Evolutionary conservation across 2,797 vertebrate species (phyloP).

Genomic region (Aeoliscus strigatus): DNA sequence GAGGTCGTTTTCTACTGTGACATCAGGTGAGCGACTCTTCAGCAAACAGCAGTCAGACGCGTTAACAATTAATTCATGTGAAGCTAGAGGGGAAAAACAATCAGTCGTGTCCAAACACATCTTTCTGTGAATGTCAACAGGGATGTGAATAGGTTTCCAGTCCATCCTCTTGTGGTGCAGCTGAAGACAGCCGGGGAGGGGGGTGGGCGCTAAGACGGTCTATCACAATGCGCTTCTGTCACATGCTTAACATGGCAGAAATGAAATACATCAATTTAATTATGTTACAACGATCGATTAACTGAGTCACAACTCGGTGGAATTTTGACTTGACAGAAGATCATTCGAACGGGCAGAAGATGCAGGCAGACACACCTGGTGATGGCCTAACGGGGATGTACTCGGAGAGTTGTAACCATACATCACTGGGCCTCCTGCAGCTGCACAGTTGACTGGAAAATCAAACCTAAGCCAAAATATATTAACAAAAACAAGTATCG

Average conservation of each 20-base stretch:
- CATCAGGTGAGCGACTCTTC: conserved; percentile 1
- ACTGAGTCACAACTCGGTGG: too few species aligned
- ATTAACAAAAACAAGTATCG: too few species aligned
- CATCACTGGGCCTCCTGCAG: conserved; percentile 40
- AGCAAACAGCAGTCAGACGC: conserved; percentile 18
- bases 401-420: conserved; percentile 28
- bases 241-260: too few species aligned
- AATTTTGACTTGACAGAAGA: conserved; percentile 43
- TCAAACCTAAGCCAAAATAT: conserved; percentile 23
- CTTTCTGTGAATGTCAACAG: conserved; percentile 26
- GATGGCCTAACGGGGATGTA: conserved; percentile 20
- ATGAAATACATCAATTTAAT: too few species aligned
- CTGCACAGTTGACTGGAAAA: conserved; percentile 41
- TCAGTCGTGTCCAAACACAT: conserved; percentile 55
- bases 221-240: conserved; percentile 23
- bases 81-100: conserved; percentile 24
- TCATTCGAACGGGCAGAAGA: conserved; percentile 47
- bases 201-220: not conserved
- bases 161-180: conserved; percentile 56
- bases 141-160: conserved; percentile 49
- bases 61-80: conserved; percentile 50
- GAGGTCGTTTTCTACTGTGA: conserved; percentile 16
- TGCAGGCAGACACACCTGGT: conserved; percentile 47
- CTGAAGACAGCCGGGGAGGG: conserved; percentile 12
- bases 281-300: too few species aligned